Evolutionary conservation across 2,888 invertebrate species (phyloP).

Genomic region (Coecobrya sp.): DNA sequence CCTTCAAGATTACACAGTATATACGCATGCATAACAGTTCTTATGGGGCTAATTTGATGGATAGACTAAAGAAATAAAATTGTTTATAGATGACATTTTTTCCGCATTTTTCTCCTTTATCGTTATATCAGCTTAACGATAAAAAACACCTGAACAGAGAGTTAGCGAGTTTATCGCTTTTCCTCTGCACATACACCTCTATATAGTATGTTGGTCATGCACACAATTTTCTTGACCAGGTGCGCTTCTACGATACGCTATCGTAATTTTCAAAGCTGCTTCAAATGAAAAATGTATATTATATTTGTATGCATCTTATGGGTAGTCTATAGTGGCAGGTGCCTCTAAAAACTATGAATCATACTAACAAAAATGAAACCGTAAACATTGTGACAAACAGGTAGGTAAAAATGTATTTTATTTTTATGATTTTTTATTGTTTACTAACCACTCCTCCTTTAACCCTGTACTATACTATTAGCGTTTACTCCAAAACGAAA

Average conservation of each 20-base stretch:
- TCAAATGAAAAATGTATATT: conserved; percentile 35
- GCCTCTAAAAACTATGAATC: conserved; percentile 44
- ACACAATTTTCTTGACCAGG: conserved; percentile 60
- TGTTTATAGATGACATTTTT: conserved; percentile 50
- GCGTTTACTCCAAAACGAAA: conserved; percentile 39
- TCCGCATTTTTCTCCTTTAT: conserved; percentile 35
- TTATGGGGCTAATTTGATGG: conserved; percentile 56
- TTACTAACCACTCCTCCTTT: conserved; percentile 53
- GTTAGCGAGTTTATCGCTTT: not conserved
- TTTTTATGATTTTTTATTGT: conserved; percentile 50
- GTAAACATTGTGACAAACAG: conserved; percentile 67
- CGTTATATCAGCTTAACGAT: not conserved
- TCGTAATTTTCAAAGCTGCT: conserved; percentile 39
- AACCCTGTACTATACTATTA: not conserved
- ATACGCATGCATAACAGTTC: conserved; percentile 13
- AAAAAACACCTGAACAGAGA: conserved; percentile 31
- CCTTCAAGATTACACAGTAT: conserved; percentile 39
- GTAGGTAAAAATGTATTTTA: conserved; percentile 46
- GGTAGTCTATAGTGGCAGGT: conserved; percentile 20
- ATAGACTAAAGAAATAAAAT: conserved; percentile 44
- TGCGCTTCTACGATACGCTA: conserved; percentile 66
- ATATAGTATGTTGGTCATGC: conserved; percentile 5
- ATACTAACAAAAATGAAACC: conserved; percentile 59
- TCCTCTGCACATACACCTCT: not conserved
- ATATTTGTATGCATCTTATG: too few species aligned